phyloP scores from a whole-genome alignment of 2,797 vertebrate species.

The Sparus aurata region DNA sequence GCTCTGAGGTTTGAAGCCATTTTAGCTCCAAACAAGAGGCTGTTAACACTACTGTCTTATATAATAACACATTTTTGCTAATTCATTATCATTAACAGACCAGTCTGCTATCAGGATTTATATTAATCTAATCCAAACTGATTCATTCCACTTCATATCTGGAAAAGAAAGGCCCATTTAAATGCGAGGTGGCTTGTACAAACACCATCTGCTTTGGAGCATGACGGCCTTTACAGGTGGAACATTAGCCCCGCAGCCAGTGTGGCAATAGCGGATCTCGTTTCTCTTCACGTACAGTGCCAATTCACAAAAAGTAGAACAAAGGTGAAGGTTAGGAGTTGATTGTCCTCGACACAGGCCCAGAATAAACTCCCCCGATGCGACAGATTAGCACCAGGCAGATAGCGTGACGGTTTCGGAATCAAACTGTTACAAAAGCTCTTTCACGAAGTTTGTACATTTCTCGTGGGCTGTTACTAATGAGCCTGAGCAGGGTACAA shows the following conservation, averaged over 20 bases:
- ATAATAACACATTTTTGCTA: neutral
- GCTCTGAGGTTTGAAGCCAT: too few species aligned
- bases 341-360: neutral
- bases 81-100: neutral
- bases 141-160: neutral
- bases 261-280: neutral
- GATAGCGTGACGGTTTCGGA: neutral
- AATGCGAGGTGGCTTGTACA: neutral
- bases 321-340: conserved; percentile 42
- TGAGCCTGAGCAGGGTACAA: neutral
- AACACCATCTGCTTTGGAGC: neutral
- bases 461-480: conserved; percentile 1
- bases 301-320: conserved; percentile 32
- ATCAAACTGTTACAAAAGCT: neutral
- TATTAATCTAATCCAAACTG: neutral
- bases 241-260: neutral
- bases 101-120: neutral
- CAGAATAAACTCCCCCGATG: neutral
- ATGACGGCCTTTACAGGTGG: neutral
- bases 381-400: neutral
- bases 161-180: neutral
- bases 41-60: too few species aligned
- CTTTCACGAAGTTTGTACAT: conserved; percentile 14
- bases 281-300: neutral
- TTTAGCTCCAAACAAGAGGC: too few species aligned